phyloP scores from a whole-genome alignment of 2,888 invertebrate species.

The Drosophila recens region DNA sequence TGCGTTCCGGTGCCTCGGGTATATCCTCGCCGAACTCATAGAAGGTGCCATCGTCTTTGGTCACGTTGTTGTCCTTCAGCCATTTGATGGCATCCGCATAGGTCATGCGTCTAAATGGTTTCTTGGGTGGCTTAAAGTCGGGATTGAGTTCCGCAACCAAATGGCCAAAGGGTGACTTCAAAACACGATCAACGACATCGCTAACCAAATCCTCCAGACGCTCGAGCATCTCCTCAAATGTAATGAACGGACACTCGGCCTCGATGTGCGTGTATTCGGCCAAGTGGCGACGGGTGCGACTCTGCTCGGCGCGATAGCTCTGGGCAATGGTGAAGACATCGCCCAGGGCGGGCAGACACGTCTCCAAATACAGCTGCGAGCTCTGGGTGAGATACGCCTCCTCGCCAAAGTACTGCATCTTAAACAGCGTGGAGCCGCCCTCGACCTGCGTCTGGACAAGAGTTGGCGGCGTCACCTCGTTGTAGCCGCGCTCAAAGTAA shows the following conservation, averaged over 20 bases:
- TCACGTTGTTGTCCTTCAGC: constrained; percentile 95
- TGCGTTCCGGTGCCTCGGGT: constrained; percentile 99
- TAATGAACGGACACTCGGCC: constrained; percentile 97
- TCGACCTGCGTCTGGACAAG: constrained; percentile 99
- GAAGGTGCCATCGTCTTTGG: constrained; percentile 97
- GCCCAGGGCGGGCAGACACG: constrained; percentile 96
- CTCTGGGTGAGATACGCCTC: constrained; percentile 98
- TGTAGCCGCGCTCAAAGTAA: constrained; percentile 92
- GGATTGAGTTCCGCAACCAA: constrained; percentile 96
- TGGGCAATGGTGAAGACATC: constrained; percentile 99
- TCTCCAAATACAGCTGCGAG: constrained; percentile 98
- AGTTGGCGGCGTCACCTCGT: constrained; percentile 98
- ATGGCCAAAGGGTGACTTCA: constrained; percentile 92
- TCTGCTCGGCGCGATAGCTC: constrained; percentile 99
- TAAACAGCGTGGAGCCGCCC: constrained; percentile 98
- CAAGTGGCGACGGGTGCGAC: constrained; percentile 97
- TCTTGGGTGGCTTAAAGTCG: constrained; percentile 92
- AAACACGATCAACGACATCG: constrained; percentile 96
- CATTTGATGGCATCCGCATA: constrained; percentile 97
- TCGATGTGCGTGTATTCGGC: constrained; percentile 99
- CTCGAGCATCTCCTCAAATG: constrained; percentile 94
- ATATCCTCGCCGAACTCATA: constrained; percentile 99
- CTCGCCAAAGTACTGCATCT: constrained; percentile 90
- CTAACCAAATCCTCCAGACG: constrained; percentile 97
- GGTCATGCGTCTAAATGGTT: constrained; percentile 97